Evolutionary conservation across 2,888 invertebrate species (phyloP).

Genomic region (Elgonia sp.): DNA sequence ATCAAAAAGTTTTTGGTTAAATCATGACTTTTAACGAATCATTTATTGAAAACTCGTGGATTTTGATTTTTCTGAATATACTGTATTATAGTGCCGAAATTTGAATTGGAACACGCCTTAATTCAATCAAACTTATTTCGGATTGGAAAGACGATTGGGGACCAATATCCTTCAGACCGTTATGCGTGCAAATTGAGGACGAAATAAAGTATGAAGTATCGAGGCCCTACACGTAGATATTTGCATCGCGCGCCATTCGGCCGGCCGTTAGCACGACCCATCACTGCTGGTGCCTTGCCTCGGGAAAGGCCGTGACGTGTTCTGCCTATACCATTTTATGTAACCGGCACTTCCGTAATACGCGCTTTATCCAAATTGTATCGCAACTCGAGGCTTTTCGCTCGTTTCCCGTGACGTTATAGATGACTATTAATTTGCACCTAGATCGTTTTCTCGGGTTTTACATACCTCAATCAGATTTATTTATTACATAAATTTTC

Average conservation of each 20-base stretch:
- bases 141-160: slow-evolving; percentile 36
- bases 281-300: slow-evolving; percentile 45
- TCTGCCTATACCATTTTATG: slow-evolving; percentile 22
- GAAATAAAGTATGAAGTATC: slow-evolving; percentile 70
- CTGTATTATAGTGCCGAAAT: too few relatives aligned
- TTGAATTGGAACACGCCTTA: too few relatives aligned
- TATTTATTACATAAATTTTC: too few relatives aligned
- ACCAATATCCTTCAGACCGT: slow-evolving; percentile 59
- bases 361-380: slow-evolving; percentile 51
- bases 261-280: slow-evolving; percentile 61
- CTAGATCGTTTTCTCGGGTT: too few relatives aligned
- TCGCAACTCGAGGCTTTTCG: slow-evolving; percentile 2
- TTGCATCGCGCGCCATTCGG: slow-evolving; percentile 55
- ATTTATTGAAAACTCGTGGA: too few relatives aligned
- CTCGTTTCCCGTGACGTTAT: not conserved
- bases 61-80: too few relatives aligned
- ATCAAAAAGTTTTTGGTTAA: too few relatives aligned
- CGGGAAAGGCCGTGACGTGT: slow-evolving; percentile 55
- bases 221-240: slow-evolving; percentile 66
- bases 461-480: too few relatives aligned
- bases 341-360: slow-evolving; percentile 42
- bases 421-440: too few relatives aligned
- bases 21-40: too few relatives aligned
- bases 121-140: not conserved
- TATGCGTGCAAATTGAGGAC: slow-evolving; percentile 70